Percentiles rank a stretch among this genome's conserved stretches.
Conservation (phyloP, 2,888 invertebrate genomes). For the Entomobrya multifasciata region DNA sequence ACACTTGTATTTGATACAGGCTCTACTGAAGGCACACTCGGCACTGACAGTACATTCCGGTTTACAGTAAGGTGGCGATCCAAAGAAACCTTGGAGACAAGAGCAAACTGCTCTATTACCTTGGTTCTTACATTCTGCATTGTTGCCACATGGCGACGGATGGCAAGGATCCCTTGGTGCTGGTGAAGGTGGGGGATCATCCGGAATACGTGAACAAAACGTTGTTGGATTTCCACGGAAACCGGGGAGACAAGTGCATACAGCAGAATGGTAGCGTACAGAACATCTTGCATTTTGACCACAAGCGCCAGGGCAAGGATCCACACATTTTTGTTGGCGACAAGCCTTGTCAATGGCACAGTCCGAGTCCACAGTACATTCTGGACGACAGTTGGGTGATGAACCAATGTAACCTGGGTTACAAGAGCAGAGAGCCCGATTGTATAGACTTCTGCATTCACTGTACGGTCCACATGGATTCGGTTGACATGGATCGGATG, state of each 20-base stretch:
- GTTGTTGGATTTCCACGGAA: conserved; percentile 81
- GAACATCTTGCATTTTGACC: conserved; percentile 83
- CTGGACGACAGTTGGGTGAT: conserved; percentile 89
- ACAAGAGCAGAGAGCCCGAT: conserved; percentile 87
- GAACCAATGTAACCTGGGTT: conserved; percentile 89
- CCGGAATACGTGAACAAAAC: conserved; percentile 58
- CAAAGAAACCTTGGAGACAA: conserved; percentile 86
- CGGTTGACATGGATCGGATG: conserved; percentile 72
- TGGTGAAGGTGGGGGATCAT: conserved; percentile 66
- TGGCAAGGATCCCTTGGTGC: conserved; percentile 82
- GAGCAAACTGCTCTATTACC: conserved; percentile 58
- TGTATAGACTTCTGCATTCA: conserved; percentile 85
- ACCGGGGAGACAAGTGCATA: conserved; percentile 82
- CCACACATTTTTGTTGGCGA: conserved; percentile 88
- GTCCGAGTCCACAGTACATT: conserved; percentile 91
- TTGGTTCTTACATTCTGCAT: conserved; percentile 82
- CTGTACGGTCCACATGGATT: conserved; percentile 79
- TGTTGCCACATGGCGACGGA: conserved; percentile 88
- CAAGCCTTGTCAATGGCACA: conserved; percentile 88
- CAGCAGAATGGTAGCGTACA: conserved; percentile 85
- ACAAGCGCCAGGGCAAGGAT: conserved; percentile 73
- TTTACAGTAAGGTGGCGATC: conserved; percentile 88
- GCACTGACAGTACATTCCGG: conserved; percentile 88
- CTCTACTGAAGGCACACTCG: conserved; percentile 79
- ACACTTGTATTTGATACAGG: conserved; percentile 81